A percentile compares a stretch with the other conserved stretches of the same genome.
Evolutionary conservation across 1,140 invertebrate species (phyloP).

Genomic region (Danaus melanippus): DNA sequence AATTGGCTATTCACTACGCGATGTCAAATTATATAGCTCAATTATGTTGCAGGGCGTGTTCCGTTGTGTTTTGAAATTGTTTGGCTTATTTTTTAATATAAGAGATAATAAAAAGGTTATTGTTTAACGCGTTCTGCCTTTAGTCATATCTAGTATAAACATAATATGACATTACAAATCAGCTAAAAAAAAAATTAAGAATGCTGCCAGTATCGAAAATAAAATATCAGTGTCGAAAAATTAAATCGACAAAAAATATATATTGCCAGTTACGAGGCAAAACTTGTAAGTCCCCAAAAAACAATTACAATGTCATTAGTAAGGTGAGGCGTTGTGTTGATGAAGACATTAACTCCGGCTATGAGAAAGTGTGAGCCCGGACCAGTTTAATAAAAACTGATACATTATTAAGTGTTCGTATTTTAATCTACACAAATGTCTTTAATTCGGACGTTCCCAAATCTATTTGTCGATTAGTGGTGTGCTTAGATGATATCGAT

Average conservation of each 20-base stretch:
- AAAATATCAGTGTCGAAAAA: background rate
- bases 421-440: constrained; percentile 61
- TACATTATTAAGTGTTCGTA: constrained; percentile 49
- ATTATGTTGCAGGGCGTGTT: constrained; percentile 54
- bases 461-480: constrained; percentile 27
- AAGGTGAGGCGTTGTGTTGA: too few species aligned
- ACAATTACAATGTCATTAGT: too few species aligned
- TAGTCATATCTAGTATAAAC: too few species aligned
- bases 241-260: too few species aligned
- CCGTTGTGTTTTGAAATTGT: constrained; percentile 47
- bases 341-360: background rate
- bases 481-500: constrained; percentile 3
- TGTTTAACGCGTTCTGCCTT: too few species aligned
- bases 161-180: too few species aligned
- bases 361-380: constrained; percentile 20
- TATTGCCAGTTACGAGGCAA: too few species aligned
- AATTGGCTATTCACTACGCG: constrained; percentile 68
- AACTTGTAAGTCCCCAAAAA: too few species aligned
- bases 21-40: constrained; percentile 71
- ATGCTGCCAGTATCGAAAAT: background rate
- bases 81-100: constrained; percentile 1
- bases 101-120: constrained; percentile 5
- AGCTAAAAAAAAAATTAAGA: too few species aligned
- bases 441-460: constrained; percentile 41
- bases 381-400: constrained; percentile 38